Base-by-base conservation (phyloP, 2,888 invertebrate genomes). In the Prenolepis imparis region DNA sequence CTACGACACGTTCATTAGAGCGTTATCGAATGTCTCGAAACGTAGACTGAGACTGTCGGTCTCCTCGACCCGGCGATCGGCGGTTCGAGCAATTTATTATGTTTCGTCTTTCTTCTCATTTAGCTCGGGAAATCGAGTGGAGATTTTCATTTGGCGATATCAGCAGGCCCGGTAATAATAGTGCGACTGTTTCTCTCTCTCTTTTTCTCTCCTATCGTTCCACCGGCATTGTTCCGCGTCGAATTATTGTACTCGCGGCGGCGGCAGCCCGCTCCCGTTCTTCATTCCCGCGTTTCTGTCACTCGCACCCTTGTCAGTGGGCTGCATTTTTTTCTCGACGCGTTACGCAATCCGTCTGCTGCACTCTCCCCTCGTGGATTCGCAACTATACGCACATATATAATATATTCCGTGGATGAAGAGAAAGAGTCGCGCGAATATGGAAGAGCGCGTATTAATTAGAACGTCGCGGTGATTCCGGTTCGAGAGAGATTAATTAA, bases 71-170 rank as follows among this genome's bases (percentile, higher is more conserved):
- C 64, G 28, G n/a, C 75, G 28, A 64, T 52, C 32, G 52, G 59
- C 41, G 15, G 24, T 55, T 44, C 32, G 67, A 36, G 55, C 75
- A 84, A 87, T 90, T 89, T 90, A 86, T 86, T 85, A 72, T 82
- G 83, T 88, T 86, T 82, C 82, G 81, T 44, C 64, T 82, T 85
- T 83, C 81, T 80, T 57, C 70, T 73, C 82, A 84, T 87, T 87
- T 84, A 82, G 48, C 44, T 81, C 74, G 81, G 78, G 82, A 84
- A 86, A 85, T 77, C 80, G 83, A 86, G 68, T 73, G 66, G 84
- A 86, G 85, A 89, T 88, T 88, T 82, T 88, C 86, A 85, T 89
- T 85, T 81, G 64, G 28, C 81, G 85, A 89, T 89, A 87, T 77
- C 84, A 66, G n/a, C 24, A 78, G 44, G n/a, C 64, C 52, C 66